phyloP scores from a whole-genome alignment of 2,888 invertebrate genomes.

The Cantharis rustica region DNA sequence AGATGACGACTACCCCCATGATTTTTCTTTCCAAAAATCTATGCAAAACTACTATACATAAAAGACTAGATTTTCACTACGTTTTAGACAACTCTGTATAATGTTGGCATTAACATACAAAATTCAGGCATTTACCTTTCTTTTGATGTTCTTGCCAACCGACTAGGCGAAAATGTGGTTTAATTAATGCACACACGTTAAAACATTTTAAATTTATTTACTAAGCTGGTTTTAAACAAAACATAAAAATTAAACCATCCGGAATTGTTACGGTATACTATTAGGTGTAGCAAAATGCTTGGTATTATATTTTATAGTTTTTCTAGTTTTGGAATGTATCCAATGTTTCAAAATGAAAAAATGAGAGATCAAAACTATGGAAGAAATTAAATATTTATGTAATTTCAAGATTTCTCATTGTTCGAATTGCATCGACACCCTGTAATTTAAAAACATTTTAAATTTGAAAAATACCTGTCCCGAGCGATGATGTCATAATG shows the following conservation, averaged over 20 bases:
- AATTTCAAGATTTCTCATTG: not conserved
- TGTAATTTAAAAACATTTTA: no score
- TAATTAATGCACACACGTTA: constrained; percentile 20
- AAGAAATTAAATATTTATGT: not conserved
- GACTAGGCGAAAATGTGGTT: constrained; percentile 27
- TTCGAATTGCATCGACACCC: not conserved
- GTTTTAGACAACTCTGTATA: not conserved
- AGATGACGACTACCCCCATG: not conserved
- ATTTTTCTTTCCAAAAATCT: not conserved
- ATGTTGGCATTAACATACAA: constrained; percentile 24
- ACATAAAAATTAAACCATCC: not conserved
- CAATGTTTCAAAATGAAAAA: not conserved
- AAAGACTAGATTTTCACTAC: not conserved
- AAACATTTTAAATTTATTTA: constrained; percentile 26
- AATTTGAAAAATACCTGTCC: no score
- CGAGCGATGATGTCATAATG: no score
- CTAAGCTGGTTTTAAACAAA: constrained; percentile 5
- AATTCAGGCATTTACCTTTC: constrained; percentile 26
- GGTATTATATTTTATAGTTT: not conserved
- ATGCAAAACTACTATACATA: not conserved
- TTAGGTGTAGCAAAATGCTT: not conserved
- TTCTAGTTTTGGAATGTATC: not conserved
- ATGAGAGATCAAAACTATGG: not conserved
- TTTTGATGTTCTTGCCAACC: constrained; percentile 31
- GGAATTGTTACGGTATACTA: not conserved